These are phyloP conservation scores for Polyergus mexicanus DNA, from an alignment of 1,140 invertebrate genomes.

Conservation along the genomic window DNA sequence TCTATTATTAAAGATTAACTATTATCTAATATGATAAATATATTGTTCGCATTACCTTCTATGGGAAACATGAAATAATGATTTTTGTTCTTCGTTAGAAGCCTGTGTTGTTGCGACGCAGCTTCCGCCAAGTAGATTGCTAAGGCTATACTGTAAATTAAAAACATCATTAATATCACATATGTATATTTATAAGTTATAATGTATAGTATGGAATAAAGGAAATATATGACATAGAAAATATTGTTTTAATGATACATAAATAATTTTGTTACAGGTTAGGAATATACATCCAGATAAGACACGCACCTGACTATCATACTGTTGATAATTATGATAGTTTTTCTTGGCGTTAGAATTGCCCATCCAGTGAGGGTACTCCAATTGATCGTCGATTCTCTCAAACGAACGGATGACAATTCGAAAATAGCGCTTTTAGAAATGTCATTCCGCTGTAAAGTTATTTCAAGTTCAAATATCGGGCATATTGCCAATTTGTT, in stretches of 20 bases:
- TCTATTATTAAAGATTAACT: background rate
- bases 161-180: slow-evolving; percentile 19
- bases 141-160: slow-evolving; percentile 80
- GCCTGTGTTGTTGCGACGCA: slow-evolving; percentile 75
- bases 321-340: slow-evolving; percentile 75
- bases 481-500: background rate
- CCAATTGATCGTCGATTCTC: slow-evolving; percentile 16
- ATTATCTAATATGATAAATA: background rate
- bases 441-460: slow-evolving; percentile 29
- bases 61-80: slow-evolving; percentile 88
- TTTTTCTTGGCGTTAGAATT: slow-evolving; percentile 79
- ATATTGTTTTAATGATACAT: background rate
- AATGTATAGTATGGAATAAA: background rate
- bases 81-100: slow-evolving; percentile 79
- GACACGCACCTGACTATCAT: slow-evolving; percentile 80
- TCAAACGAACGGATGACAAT: background rate
- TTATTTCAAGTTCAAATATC: background rate
- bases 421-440: slow-evolving; percentile 11
- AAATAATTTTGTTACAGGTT: slow-evolving; percentile 46
- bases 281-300: background rate
- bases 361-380: slow-evolving; percentile 77
- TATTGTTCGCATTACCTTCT: slow-evolving; percentile 85
- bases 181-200: slow-evolving; percentile 5
- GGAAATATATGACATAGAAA: background rate
- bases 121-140: slow-evolving; percentile 79